Evolutionary conservation across 1,140 invertebrate genomes (phyloP).

Genomic region (Lutraria rhynchaena): DNA sequence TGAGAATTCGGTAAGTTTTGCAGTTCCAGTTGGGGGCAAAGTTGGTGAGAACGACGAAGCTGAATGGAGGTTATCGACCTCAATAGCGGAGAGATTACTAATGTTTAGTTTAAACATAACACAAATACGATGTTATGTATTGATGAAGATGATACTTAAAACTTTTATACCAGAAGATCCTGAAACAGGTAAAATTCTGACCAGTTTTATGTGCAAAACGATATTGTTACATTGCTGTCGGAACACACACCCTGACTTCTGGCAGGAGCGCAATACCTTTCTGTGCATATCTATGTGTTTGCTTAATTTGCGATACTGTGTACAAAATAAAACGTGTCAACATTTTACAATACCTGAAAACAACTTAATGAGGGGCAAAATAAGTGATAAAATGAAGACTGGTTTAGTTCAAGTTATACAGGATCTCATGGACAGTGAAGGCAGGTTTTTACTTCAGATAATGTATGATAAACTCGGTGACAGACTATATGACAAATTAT

Average conservation of each 20-base stretch:
- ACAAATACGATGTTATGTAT: neutral
- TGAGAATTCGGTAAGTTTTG: neutral
- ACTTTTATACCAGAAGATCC: neutral
- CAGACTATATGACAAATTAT: too few species aligned
- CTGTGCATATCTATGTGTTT: neutral
- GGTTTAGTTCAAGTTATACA: too few species aligned
- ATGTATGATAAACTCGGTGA: too few species aligned
- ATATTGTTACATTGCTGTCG: neutral
- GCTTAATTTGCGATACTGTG: neutral
- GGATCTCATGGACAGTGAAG: too few species aligned
- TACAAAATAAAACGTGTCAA: neutral
- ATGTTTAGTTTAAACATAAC: conserved; percentile 10
- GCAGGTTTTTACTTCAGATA: too few species aligned
- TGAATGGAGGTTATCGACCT: conserved; percentile 8
- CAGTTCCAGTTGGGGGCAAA: neutral
- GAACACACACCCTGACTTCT: neutral
- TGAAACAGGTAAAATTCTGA: neutral
- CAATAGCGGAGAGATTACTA: neutral
- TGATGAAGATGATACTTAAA: conserved; percentile 21
- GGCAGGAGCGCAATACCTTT: neutral
- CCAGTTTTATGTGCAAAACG: conserved; percentile 16
- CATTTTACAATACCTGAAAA: conserved; percentile 13
- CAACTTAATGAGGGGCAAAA: neutral
- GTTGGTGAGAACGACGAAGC: neutral
- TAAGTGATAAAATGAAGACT: too few species aligned